A percentile compares a stretch with the other conserved stretches of the same genome.
Evolutionary conservation across 2,888 invertebrate species (phyloP).

Genomic region (Stegophylla sp.): DNA sequence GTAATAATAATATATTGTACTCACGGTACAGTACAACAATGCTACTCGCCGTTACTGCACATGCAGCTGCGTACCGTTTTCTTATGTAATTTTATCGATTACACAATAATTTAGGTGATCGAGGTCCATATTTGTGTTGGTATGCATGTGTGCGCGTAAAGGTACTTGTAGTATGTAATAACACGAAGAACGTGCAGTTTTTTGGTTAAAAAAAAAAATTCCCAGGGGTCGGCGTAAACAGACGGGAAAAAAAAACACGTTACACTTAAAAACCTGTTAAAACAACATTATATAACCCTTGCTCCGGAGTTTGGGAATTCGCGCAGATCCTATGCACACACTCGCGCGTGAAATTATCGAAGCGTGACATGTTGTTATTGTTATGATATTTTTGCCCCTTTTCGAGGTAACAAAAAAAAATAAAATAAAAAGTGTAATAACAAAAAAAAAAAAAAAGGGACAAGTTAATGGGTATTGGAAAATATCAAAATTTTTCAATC

Average conservation of each 20-base stretch:
- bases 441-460: conserved; percentile 39
- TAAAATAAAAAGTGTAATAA: conserved; percentile 11
- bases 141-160: too few species aligned
- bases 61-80: conserved; percentile 35
- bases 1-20: too few species aligned
- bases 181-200: background rate
- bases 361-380: conserved; percentile 58
- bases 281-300: conserved; percentile 56
- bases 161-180: background rate
- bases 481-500: conserved; percentile 58
- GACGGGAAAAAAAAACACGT: conserved; percentile 34
- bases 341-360: conserved; percentile 44
- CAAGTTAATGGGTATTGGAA: conserved; percentile 52
- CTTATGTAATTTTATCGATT: conserved; percentile 13
- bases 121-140: background rate
- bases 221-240: conserved; percentile 38
- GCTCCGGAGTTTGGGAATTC: conserved; percentile 43
- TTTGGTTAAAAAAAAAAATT: conserved; percentile 31
- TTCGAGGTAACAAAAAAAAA: conserved; percentile 20
- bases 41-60: background rate
- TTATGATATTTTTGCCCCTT: conserved; percentile 26
- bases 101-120: conserved; percentile 20
- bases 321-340: background rate
- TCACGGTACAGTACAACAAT: background rate
- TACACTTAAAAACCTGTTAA: conserved; percentile 59